phyloP scores from a whole-genome alignment of 2,888 invertebrate genomes.

The Tiliacea aurago region DNA sequence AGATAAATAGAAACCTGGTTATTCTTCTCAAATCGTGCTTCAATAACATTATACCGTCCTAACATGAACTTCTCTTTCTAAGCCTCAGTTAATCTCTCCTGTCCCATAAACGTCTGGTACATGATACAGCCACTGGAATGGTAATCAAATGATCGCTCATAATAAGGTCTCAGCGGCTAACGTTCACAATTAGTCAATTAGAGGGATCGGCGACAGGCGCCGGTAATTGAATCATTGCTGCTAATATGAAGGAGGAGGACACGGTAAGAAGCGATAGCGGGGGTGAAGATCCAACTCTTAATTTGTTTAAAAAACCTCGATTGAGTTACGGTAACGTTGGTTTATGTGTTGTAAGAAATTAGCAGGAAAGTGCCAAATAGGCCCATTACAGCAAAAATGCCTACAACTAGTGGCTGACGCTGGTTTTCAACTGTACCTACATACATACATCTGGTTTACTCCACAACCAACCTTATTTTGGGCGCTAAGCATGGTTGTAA shows the following conservation, averaged over 20 bases:
- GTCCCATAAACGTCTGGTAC: background rate
- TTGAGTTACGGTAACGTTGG: background rate
- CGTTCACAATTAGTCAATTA: conserved; percentile 58
- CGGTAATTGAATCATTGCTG: conserved; percentile 54
- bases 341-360: background rate
- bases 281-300: background rate
- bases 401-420: too few species aligned
- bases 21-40: background rate
- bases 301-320: background rate
- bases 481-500: too few species aligned
- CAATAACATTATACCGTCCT: too few species aligned
- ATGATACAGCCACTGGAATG: background rate
- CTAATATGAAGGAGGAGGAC: conserved; percentile 9
- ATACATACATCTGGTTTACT: too few species aligned
- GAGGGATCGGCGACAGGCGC: conserved; percentile 27
- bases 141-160: conserved; percentile 23
- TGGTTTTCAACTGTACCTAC: too few species aligned
- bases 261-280: conserved; percentile 20
- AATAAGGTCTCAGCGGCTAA: conserved; percentile 39
- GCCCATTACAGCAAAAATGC: too few species aligned
- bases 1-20: background rate
- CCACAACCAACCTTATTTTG: background rate
- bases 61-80: background rate
- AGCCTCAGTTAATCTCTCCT: background rate
- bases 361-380: too few species aligned